phyloP scores from a whole-genome alignment of 2,113 vertebrate species.

The Amazona vittata region DNA sequence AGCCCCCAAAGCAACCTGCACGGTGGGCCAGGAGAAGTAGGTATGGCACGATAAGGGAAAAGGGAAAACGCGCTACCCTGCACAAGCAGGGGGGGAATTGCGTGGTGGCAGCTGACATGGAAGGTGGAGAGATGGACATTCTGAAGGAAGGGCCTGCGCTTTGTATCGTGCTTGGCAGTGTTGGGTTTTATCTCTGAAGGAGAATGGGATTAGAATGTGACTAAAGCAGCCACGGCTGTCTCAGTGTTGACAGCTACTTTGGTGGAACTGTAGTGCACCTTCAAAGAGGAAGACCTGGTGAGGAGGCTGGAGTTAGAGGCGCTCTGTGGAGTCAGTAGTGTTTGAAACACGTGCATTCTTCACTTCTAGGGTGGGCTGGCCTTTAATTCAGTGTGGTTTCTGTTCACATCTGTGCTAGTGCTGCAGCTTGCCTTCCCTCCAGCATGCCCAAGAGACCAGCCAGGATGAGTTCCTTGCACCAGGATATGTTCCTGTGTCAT shows the following conservation, averaged over 20 bases:
- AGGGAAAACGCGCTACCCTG: neutral
- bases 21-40: neutral
- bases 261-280: neutral
- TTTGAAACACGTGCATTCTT: neutral
- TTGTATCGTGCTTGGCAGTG: neutral
- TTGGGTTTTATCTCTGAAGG: neutral
- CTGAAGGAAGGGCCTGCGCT: neutral
- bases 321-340: neutral
- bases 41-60: neutral
- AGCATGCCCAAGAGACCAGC: neutral
- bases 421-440: neutral
- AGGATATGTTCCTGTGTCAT: neutral
- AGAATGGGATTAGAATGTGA: neutral
- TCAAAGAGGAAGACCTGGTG: neutral
- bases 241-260: neutral
- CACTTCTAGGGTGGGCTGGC: neutral
- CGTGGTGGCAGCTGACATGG: neutral
- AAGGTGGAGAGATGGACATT: neutral
- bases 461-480: neutral
- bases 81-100: neutral
- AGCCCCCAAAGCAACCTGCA: neutral
- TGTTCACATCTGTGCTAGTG: neutral
- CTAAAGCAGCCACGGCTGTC: neutral
- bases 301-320: neutral
- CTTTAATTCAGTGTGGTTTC: neutral